Conservation (phyloP, 2,888 invertebrate genomes). For the Pristionchus exspectatus region DNA sequence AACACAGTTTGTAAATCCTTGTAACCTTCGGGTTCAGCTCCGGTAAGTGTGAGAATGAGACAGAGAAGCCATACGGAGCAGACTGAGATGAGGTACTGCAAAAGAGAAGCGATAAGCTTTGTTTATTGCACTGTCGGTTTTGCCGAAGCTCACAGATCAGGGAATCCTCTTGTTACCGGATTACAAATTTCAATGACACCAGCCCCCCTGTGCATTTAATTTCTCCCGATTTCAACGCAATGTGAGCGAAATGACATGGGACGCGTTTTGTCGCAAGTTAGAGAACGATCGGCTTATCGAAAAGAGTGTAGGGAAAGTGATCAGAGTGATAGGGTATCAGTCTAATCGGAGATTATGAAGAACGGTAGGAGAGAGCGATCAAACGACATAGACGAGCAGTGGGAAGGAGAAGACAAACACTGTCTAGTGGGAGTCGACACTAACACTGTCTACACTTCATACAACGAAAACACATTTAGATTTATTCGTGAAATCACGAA, state of each 20-base stretch:
- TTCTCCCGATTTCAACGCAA: neutral
- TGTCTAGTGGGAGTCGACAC: neutral
- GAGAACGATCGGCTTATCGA: slow-evolving; percentile 16
- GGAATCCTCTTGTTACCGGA: neutral
- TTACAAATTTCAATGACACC: neutral
- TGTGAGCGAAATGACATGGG: neutral
- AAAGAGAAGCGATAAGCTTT: neutral
- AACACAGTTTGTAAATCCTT: neutral
- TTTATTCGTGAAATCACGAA: neutral
- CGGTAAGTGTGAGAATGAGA: slow-evolving; percentile 68
- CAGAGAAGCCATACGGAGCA: slow-evolving; percentile 70
- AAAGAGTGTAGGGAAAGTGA: neutral
- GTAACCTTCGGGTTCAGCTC: slow-evolving; percentile 63
- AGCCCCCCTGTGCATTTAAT: neutral
- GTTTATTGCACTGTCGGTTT: neutral
- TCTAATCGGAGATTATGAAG: slow-evolving; percentile 25
- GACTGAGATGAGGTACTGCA: slow-evolving; percentile 71
- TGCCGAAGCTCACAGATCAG: neutral
- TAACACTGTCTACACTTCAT: neutral
- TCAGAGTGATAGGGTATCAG: neutral
- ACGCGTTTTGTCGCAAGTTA: neutral
- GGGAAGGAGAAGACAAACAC: neutral
- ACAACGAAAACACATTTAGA: neutral
- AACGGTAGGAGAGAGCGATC: neutral
- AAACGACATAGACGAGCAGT: neutral